These are phyloP conservation scores for Drosophila willistoni DNA, from an alignment of 1,140 invertebrate genomes.

Conservation along the genomic window DNA sequence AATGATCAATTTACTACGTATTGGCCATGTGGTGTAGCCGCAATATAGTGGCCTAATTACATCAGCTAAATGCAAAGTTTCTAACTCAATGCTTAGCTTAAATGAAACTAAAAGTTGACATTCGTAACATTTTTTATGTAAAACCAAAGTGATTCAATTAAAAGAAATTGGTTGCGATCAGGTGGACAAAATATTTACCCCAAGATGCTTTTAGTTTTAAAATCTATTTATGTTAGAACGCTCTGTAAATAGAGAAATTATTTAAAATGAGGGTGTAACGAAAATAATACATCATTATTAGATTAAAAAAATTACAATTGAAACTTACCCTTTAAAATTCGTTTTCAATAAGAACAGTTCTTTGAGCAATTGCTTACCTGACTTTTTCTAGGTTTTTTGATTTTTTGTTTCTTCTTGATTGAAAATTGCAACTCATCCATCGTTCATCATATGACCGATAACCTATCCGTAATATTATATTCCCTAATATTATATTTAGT, in stretches of 20 bases:
- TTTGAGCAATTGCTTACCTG: too few relatives aligned
- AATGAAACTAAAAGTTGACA: conserved; percentile 3
- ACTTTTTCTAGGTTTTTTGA: neutral
- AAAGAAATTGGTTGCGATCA: neutral
- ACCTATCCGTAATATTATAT: neutral
- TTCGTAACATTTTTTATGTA: neutral
- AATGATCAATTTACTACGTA: neutral
- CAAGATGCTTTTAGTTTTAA: too few relatives aligned
- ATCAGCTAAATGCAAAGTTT: conserved; percentile 42
- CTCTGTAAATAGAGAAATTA: too few relatives aligned
- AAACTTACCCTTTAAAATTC: too few relatives aligned
- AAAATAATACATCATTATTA: too few relatives aligned
- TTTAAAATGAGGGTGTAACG: too few relatives aligned
- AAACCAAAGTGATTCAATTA: neutral
- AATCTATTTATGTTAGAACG: too few relatives aligned
- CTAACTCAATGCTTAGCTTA: neutral
- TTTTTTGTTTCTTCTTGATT: neutral
- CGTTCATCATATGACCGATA: neutral
- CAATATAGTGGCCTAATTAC: conserved; percentile 47
- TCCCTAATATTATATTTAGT: neutral
- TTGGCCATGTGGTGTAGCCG: conserved; percentile 8
- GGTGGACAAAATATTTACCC: neutral
- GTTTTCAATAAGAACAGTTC: too few relatives aligned
- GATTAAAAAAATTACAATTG: too few relatives aligned
- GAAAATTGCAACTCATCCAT: neutral